Evolutionary conservation across 2,797 vertebrate species (phyloP).

Genomic region (Myiotriccus ornatus): DNA sequence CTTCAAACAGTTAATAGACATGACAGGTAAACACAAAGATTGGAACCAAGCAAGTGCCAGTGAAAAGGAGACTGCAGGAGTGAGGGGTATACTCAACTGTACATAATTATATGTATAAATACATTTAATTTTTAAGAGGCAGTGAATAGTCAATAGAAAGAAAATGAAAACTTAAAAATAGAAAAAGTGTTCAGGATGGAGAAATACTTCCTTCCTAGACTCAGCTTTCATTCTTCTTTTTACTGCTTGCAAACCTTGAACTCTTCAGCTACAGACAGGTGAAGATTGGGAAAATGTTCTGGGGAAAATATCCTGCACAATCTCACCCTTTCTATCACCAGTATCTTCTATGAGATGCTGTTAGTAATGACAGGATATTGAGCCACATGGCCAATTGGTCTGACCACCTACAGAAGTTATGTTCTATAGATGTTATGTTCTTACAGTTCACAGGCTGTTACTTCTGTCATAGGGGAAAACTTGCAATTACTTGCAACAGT

Average conservation of each 20-base stretch:
- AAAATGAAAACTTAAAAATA: not conserved
- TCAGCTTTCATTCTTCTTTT: not conserved
- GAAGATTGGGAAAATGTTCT: not conserved
- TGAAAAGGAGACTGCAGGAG: not conserved
- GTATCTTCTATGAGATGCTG: not conserved
- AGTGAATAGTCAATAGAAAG: not conserved
- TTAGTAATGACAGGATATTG: not conserved
- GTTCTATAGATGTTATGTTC: rapidly evolving
- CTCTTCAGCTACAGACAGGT: not conserved
- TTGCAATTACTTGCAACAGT: not conserved
- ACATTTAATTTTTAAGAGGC: not conserved
- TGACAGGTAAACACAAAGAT: not conserved
- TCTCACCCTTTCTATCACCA: not conserved
- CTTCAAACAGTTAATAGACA: not conserved
- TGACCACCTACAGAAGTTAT: not conserved
- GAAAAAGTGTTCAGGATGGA: not conserved
- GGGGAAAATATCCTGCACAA: not conserved
- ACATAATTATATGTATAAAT: not conserved
- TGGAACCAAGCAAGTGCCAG: not conserved
- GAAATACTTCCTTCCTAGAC: not conserved
- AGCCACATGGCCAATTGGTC: not conserved
- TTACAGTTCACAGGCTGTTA: not conserved
- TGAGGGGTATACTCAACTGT: not conserved
- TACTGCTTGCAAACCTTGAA: not conserved
- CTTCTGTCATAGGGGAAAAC: not conserved